Conservation (phyloP, 1,140 invertebrate genomes). For the Ooceraea biroi region DNA sequence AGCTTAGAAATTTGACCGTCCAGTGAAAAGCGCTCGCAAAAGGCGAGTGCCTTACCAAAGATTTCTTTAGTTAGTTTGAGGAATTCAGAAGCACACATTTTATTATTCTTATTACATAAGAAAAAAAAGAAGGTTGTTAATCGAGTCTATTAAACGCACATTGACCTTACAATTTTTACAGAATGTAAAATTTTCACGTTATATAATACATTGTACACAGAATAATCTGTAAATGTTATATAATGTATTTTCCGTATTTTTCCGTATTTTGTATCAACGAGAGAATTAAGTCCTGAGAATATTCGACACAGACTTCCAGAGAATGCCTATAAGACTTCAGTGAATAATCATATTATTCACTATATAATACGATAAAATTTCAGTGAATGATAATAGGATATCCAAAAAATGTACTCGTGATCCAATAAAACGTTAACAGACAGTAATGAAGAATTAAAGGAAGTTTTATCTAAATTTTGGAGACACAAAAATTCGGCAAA, state of each 20-base stretch:
- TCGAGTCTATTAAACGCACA: constrained; percentile 1
- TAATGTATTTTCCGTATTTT: constrained; percentile 8
- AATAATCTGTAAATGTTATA: background rate
- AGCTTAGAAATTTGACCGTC: background rate
- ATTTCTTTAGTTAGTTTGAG: constrained; percentile 2
- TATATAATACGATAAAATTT: too few relatives aligned
- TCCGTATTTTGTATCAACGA: constrained; percentile 17
- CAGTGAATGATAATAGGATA: constrained; percentile 64
- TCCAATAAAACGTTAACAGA: constrained; percentile 41
- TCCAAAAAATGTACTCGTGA: constrained; percentile 45
- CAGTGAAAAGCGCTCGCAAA: background rate
- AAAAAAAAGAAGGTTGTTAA: constrained; percentile 10
- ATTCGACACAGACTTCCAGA: constrained; percentile 20
- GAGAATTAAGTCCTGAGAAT: constrained; percentile 4
- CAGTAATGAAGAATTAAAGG: constrained; percentile 22
- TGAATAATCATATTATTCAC: too few relatives aligned
- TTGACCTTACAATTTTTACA: constrained; percentile 2
- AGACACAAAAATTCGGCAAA: constrained; percentile 22
- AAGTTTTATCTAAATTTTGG: background rate
- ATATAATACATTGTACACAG: too few relatives aligned
- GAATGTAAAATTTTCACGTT: background rate
- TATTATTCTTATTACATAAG: background rate
- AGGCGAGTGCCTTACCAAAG: background rate
- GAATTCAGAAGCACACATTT: background rate
- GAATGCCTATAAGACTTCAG: constrained; percentile 5